A percentile compares a stretch with the other conserved stretches of the same genome.
phyloP scores from a whole-genome alignment of 2,797 vertebrate species.

The Limnodromus scolopaceus region DNA sequence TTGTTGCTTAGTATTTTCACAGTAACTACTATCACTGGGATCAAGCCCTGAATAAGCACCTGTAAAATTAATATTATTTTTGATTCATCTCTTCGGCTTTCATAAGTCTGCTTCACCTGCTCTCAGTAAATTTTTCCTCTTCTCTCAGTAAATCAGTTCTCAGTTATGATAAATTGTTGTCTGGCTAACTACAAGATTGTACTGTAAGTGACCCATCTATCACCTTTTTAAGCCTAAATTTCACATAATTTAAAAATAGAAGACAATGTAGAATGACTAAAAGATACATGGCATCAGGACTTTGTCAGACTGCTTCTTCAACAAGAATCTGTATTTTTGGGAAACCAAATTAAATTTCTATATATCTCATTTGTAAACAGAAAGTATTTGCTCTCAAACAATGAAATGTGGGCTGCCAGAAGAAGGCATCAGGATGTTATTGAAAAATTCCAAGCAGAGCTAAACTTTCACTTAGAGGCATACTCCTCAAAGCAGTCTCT shows the following conservation, averaged over 20 bases:
- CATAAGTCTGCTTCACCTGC: not conserved
- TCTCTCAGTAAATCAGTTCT: not conserved
- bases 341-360: slow-evolving; percentile 4
- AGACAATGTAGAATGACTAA: not conserved
- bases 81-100: not conserved
- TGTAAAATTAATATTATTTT: not conserved
- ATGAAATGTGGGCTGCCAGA: slow-evolving; percentile 39
- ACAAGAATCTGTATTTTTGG: not conserved
- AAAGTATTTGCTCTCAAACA: slow-evolving; percentile 45
- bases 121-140: not conserved
- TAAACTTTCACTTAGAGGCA: slow-evolving; percentile 16
- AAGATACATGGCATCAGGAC: not conserved
- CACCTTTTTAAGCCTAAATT: not conserved
- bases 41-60: not conserved
- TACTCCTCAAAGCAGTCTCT: not conserved
- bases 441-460: slow-evolving; percentile 47
- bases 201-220: not conserved
- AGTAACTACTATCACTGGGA: not conserved
- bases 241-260: not conserved
- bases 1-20: not conserved
- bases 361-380: slow-evolving; percentile 55
- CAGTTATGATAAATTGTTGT: not conserved
- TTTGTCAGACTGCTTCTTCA: not conserved
- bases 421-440: slow-evolving; percentile 32
- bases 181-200: not conserved